Conservation (phyloP, 2,797 vertebrate species). For the Labeo calbasu region DNA sequence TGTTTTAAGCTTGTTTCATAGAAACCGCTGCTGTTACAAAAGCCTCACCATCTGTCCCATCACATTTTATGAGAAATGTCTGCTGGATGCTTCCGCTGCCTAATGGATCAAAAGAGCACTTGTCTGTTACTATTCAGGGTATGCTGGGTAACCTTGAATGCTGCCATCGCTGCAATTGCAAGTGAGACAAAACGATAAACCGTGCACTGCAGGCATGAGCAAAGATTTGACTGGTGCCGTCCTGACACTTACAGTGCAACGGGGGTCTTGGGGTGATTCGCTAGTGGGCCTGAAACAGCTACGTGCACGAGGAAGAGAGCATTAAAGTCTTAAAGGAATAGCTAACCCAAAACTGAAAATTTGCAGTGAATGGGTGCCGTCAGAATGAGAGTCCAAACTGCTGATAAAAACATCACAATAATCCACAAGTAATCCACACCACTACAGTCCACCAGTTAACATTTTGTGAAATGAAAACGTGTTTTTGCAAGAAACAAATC, state of each 20-base stretch:
- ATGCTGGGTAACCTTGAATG: slow-evolving; percentile 32
- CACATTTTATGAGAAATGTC: slow-evolving; percentile 35
- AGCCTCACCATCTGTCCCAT: slow-evolving; percentile 40
- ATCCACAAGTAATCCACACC: background rate
- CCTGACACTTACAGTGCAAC: background rate
- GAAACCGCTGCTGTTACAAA: slow-evolving; percentile 24
- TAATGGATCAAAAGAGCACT: slow-evolving; percentile 47
- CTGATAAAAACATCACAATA: background rate
- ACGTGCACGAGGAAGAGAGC: background rate
- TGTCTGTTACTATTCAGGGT: slow-evolving; percentile 32
- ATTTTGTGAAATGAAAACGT: background rate
- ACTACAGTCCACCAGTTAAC: background rate
- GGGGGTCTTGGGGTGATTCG: background rate
- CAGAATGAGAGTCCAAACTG: background rate
- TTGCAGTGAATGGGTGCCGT: too few species aligned
- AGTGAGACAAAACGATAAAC: slow-evolving; percentile 23
- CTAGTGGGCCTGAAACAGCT: background rate
- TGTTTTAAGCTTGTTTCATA: slow-evolving; percentile 24
- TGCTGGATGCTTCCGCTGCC: slow-evolving; percentile 34
- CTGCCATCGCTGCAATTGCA: background rate
- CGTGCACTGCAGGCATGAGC: background rate
- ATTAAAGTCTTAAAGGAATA: background rate
- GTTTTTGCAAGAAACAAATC: background rate
- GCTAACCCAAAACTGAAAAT: background rate
- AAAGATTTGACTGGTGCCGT: slow-evolving; percentile 36